phyloP scores from a whole-genome alignment of 2,797 vertebrate species.

The Iguana delicatissima region DNA sequence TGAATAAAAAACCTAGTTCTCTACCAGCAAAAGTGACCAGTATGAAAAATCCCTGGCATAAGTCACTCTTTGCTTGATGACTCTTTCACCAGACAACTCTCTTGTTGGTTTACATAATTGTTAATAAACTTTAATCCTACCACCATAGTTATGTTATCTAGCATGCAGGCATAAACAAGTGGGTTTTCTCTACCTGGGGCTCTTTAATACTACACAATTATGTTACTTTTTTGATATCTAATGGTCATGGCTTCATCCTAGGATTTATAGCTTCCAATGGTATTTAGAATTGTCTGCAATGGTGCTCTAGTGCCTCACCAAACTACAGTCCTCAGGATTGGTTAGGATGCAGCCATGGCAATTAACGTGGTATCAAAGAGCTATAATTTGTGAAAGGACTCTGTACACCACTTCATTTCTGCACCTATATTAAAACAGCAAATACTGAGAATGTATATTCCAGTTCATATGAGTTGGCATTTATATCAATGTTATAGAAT shows the following conservation, averaged over 20 bases:
- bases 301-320: no score
- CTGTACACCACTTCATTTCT: neutral
- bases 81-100: slow-evolving; percentile 69
- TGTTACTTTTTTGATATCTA: no score
- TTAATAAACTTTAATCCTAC: slow-evolving; percentile 55
- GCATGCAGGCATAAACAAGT: slow-evolving; percentile 40
- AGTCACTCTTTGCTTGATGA: slow-evolving; percentile 59
- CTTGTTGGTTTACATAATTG: slow-evolving; percentile 54
- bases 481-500: neutral
- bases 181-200: slow-evolving; percentile 27
- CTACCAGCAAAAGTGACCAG: no score
- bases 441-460: neutral
- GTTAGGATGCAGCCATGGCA: no score
- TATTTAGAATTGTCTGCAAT: no score
- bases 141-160: slow-evolving; percentile 45
- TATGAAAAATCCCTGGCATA: no score
- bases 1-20: no score
- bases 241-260: no score
- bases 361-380: no score
- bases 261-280: no score
- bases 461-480: neutral
- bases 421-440: neutral
- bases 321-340: no score
- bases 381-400: no score
- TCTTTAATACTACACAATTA: neutral